Percentiles rank a stretch among this genome's conserved stretches.
Conservation (phyloP, 2,113 vertebrate species). For the Apteryx owenii region DNA sequence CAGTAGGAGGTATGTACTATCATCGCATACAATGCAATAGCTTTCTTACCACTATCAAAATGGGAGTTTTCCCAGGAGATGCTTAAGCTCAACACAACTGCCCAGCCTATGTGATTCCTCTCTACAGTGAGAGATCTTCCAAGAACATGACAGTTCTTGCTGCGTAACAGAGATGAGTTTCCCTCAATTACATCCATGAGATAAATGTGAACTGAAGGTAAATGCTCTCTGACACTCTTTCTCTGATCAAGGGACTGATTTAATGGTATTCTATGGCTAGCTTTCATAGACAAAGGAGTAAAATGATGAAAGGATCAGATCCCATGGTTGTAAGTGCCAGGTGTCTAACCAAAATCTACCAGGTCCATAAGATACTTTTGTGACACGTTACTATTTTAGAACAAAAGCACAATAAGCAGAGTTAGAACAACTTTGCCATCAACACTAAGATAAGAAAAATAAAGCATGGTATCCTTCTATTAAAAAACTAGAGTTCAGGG, state of each 20-base stretch:
- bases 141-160: not conserved
- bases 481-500: not conserved
- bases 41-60: not conserved
- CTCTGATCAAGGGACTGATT: not conserved
- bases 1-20: not conserved
- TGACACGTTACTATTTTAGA: not conserved
- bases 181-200: not conserved
- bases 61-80: not conserved
- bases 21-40: not conserved
- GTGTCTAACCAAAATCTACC: not conserved
- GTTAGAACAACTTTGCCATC: not conserved
- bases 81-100: not conserved
- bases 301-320: not conserved
- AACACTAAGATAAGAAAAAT: not conserved
- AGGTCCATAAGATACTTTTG: not conserved
- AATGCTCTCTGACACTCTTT: not conserved
- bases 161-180: not conserved
- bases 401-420: not conserved
- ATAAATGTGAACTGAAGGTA: not conserved
- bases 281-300: not conserved
- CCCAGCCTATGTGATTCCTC: fast-evolving
- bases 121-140: not conserved
- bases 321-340: not conserved
- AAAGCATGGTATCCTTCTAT: not conserved
- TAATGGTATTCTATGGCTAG: not conserved